These are phyloP conservation scores for Drosophila borborema DNA, from an alignment of 2,888 invertebrate species.

Conservation along the genomic window DNA sequence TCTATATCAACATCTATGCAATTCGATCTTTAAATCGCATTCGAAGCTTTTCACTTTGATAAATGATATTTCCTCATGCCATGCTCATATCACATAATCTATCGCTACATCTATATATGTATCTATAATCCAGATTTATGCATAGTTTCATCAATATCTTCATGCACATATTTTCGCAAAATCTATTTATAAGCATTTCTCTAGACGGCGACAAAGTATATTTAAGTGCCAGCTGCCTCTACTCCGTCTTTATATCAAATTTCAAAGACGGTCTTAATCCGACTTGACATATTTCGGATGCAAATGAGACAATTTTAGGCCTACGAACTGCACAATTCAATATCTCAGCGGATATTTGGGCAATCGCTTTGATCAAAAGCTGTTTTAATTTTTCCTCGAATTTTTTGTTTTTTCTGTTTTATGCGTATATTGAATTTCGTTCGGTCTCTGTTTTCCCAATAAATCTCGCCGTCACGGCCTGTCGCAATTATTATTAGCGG, in stretches of 20 bases:
- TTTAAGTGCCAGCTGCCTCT: not conserved
- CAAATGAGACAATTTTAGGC: conserved; percentile 20
- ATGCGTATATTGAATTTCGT: conserved; percentile 3
- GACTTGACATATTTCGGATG: conserved; percentile 15
- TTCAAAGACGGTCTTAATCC: conserved; percentile 3
- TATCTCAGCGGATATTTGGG: conserved; percentile 15
- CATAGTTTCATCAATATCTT: not conserved
- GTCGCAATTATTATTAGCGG: conserved; percentile 51
- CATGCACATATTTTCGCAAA: not conserved
- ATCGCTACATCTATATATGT: not conserved
- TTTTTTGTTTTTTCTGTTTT: not conserved
- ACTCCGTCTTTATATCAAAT: not conserved
- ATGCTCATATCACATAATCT: conserved; percentile 1
- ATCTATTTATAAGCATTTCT: not conserved
- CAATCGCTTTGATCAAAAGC: conserved; percentile 40
- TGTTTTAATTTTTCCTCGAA: conserved; percentile 11
- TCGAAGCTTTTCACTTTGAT: not conserved
- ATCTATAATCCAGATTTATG: not conserved
- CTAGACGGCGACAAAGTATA: not conserved
- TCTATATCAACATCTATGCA: not conserved
- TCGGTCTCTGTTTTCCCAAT: conserved; percentile 16
- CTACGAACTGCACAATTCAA: conserved; percentile 6
- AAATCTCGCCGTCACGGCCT: conserved; percentile 37
- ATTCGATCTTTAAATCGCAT: not conserved
- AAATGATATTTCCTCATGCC: not conserved